Conservation (phyloP, 2,797 vertebrate genomes). For the Dallia pectoralis region DNA sequence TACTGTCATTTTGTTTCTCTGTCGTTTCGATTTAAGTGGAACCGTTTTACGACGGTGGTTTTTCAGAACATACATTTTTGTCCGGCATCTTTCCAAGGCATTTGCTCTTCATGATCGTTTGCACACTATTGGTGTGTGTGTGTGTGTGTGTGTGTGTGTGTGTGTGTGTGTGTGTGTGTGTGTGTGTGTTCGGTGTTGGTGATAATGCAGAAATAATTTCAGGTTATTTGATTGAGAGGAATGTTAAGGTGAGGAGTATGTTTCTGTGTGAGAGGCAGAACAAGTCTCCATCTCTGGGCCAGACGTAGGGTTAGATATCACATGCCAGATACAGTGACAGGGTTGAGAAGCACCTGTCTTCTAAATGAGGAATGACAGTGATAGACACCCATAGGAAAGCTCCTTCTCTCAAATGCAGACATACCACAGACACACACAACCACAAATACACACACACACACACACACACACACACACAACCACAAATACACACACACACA, state of each 20-base stretch:
- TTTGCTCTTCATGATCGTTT: not conserved
- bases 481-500: too few species aligned
- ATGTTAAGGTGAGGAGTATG: not conserved
- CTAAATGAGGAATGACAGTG: conserved; percentile 71
- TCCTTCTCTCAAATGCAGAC: conserved; percentile 53
- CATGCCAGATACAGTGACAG: conserved; percentile 1
- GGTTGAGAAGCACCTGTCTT: conserved; percentile 71
- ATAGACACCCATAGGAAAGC: conserved; percentile 71
- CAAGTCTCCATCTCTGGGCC: not conserved
- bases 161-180: too few species aligned
- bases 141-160: too few species aligned
- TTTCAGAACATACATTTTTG: too few species aligned
- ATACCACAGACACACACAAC: too few species aligned
- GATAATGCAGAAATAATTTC: not conserved
- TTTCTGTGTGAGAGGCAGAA: not conserved
- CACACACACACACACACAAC: too few species aligned
- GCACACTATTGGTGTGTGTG: too few species aligned
- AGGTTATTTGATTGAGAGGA: not conserved
- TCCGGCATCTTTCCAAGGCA: not conserved
- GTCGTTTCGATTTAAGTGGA: too few species aligned
- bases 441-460: too few species aligned
- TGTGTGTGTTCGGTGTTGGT: too few species aligned
- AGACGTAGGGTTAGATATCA: not conserved
- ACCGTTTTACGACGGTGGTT: too few species aligned
- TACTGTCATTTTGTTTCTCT: too few species aligned